These are phyloP conservation scores for Pangasius krempfi DNA, from an alignment of 2,797 vertebrate genomes.

Conservation along the genomic window DNA sequence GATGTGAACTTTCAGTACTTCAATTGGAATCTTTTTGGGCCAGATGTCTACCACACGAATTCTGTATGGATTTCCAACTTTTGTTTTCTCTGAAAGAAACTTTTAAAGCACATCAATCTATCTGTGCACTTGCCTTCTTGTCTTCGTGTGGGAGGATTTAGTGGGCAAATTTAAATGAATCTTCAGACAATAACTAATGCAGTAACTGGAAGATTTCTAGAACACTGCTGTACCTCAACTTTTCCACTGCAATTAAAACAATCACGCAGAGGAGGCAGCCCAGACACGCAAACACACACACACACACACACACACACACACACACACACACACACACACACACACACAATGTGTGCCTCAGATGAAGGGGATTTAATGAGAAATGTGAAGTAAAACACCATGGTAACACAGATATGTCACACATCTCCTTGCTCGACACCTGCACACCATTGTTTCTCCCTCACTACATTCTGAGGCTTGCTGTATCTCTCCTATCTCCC, in stretches of 20 bases:
- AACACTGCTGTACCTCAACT: conserved; percentile 37
- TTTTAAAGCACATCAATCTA: conserved; percentile 35
- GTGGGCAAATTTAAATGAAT: conserved; percentile 47
- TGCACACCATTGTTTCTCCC: conserved; percentile 40
- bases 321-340: conserved; percentile 16
- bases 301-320: conserved; percentile 21
- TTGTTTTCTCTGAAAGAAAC: conserved; percentile 31
- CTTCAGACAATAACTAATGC: conserved; percentile 25
- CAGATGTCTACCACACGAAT: neutral
- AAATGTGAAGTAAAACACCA: conserved; percentile 53
- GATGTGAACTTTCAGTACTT: conserved; percentile 23
- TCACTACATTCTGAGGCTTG: conserved; percentile 30
- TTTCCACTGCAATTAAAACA: conserved; percentile 53
- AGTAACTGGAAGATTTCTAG: conserved; percentile 35
- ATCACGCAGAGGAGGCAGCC: neutral
- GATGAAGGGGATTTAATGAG: conserved; percentile 61
- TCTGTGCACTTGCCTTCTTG: conserved; percentile 41
- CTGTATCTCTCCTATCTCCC: conserved; percentile 40
- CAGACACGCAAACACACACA: conserved; percentile 23
- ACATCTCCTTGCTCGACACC: conserved; percentile 48
- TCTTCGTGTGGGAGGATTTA: conserved; percentile 46
- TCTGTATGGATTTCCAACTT: conserved; percentile 20
- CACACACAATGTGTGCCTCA: conserved; percentile 26
- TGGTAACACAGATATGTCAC: conserved; percentile 54
- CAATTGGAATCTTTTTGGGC: neutral